phyloP scores from a whole-genome alignment of 2,888 invertebrate genomes.

The Acanthosepion esculentum region DNA sequence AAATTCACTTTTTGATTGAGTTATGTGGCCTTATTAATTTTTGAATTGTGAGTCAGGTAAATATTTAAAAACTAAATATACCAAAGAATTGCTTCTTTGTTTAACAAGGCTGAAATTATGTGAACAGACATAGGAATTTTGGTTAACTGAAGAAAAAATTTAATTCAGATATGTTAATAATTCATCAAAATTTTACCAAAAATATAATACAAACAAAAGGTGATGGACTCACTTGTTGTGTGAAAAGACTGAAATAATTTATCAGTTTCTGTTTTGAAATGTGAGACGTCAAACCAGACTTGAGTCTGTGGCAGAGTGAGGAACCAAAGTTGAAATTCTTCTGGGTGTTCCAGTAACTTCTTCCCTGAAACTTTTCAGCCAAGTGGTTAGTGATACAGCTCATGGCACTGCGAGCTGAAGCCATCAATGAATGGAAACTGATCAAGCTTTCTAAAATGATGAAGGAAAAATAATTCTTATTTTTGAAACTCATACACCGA shows the following conservation, averaged over 20 bases:
- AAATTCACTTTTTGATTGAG: too few species aligned
- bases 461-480: background rate
- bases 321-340: background rate
- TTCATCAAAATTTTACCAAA: too few species aligned
- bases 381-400: background rate
- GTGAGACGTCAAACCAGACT: background rate
- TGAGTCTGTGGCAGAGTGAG: constrained; percentile 7
- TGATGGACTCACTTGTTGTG: background rate
- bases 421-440: constrained; percentile 13
- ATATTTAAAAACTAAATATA: too few species aligned
- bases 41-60: too few species aligned
- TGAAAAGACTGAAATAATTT: background rate
- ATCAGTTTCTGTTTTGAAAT: background rate
- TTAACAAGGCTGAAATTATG: too few species aligned
- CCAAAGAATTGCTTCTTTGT: too few species aligned
- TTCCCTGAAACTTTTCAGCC: constrained; percentile 24
- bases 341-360: background rate
- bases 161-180: too few species aligned
- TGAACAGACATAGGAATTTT: too few species aligned
- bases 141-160: too few species aligned
- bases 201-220: background rate
- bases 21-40: too few species aligned
- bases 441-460: background rate
- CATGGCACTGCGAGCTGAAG: constrained; percentile 6
- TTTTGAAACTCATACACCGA: too few species aligned